Evolutionary conservation across 2,797 vertebrate species (phyloP), one percentile per base, ranked within the genome.

Genomic region (Pitangus sulphuratus): DNA sequence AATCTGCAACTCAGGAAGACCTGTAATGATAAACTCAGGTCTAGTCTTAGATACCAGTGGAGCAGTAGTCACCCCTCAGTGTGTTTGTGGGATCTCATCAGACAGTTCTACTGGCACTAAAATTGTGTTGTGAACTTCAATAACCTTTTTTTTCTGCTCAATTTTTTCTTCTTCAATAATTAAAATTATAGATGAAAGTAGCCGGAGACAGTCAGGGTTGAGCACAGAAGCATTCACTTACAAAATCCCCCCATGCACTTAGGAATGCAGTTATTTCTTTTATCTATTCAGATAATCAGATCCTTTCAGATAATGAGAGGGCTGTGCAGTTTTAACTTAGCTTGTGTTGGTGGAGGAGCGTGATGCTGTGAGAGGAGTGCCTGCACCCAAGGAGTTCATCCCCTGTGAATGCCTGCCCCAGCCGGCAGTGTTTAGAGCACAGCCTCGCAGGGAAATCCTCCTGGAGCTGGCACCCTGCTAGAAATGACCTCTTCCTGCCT

Each of bases 311-410:
- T 72, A 79, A 66, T 7, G 19, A 56, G 35, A 56, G 10, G 28
- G 53, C 39, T 92, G 51, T 35, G 64, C 1, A 3, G 17, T 81
- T 89, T 86, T 64, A 35, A 31, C 64, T 60, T 21, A 12, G 50
- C 44, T 51, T 39, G 20, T 35, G 50, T n/a, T 16, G 2, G 22
- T 2, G 0, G 61, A n/a, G 69, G 15, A 88, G 8, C 1, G 0
- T 0, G 6, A 45, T 45, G 76, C 42, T 0, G 1, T 14, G 11
- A 86, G 31, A 58, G 12, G 14, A 0, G 9, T 83, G 37, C 42
- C 31, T 0, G 8, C 51, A 30, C 13, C 22, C 5, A 0, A 58
- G 48, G 8, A 1, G 2, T n/a, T 42, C 5, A 1, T 70, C 21
- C 62, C 54, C 51, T 6, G 19, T 26, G 30, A 92, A 17, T 1